Conservation (phyloP, 2,113 vertebrate species). For the Charina bottae region DNA sequence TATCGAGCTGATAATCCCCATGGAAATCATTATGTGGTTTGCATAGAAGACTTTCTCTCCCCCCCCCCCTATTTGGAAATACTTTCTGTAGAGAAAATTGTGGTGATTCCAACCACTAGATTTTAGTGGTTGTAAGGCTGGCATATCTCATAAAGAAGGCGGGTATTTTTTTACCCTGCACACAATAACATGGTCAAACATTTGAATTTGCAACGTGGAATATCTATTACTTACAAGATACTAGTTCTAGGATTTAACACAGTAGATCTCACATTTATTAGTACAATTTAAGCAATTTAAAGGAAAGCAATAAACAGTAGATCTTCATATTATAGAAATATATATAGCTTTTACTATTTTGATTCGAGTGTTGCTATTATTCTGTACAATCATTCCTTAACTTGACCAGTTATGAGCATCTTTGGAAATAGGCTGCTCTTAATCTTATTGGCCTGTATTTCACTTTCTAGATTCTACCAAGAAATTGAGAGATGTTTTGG, state of each 20-base stretch:
- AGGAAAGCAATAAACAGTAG: slow-evolving; percentile 41
- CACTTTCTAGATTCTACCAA: slow-evolving; percentile 88
- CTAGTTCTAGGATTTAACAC: not conserved
- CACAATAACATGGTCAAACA: not conserved
- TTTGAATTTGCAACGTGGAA: slow-evolving; percentile 1
- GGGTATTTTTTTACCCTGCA: not conserved
- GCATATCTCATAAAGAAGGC: not conserved
- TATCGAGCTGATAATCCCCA: not conserved
- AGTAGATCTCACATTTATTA: slow-evolving; percentile 39
- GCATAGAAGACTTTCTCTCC: not conserved
- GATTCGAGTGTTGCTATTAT: not conserved
- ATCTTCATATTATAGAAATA: slow-evolving; percentile 25
- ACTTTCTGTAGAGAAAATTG: not conserved
- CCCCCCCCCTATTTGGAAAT: not conserved
- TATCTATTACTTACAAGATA: not conserved
- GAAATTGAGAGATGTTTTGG: slow-evolving; percentile 93
- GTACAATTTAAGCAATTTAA: not conserved
- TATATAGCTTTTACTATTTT: not conserved
- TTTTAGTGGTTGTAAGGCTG: not conserved
- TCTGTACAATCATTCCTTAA: not conserved
- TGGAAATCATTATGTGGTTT: not conserved
- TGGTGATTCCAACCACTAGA: not conserved
- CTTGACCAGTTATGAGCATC: not conserved
- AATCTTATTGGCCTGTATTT: slow-evolving; percentile 27
- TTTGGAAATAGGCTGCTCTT: not conserved